These are phyloP conservation scores for Bufo bufo DNA, from an alignment of 2,113 vertebrate species.

Conservation along the genomic window DNA sequence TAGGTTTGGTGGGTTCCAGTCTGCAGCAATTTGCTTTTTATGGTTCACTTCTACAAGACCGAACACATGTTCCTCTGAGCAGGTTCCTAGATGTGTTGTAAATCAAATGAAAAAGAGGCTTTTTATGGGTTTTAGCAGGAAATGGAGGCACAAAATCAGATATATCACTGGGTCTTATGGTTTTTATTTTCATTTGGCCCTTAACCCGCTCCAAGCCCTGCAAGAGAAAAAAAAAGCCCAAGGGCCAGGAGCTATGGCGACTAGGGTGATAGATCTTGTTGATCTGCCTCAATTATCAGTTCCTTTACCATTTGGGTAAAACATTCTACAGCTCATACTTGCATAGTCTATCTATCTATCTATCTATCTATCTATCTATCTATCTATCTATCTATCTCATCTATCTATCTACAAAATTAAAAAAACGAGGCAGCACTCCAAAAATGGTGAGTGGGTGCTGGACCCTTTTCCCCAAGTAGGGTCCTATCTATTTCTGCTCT, in stretches of 20 bases:
- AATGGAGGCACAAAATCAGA: conserved; percentile 66
- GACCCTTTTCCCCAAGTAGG: too few species aligned
- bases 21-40: conserved; percentile 66
- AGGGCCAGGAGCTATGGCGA: neutral
- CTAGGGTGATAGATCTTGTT: neutral
- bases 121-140: conserved; percentile 74
- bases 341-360: too few species aligned
- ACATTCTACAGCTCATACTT: too few species aligned
- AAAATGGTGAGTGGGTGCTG: too few species aligned
- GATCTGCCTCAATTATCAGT: neutral
- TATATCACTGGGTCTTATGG: conserved; percentile 61
- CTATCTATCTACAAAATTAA: too few species aligned
- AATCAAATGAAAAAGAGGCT: conserved; percentile 69
- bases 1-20: conserved; percentile 45
- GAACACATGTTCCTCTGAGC: conserved; percentile 74
- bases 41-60: conserved; percentile 70
- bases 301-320: too few species aligned
- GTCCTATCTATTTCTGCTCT: too few species aligned
- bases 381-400: too few species aligned
- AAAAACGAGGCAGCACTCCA: too few species aligned
- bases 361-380: too few species aligned
- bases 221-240: neutral
- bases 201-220: conserved; percentile 16
- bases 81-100: conserved; percentile 74
- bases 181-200: conserved; percentile 63